Conservation (phyloP, 2,888 invertebrate species). For the Marasmarcha lunaedactyla region DNA sequence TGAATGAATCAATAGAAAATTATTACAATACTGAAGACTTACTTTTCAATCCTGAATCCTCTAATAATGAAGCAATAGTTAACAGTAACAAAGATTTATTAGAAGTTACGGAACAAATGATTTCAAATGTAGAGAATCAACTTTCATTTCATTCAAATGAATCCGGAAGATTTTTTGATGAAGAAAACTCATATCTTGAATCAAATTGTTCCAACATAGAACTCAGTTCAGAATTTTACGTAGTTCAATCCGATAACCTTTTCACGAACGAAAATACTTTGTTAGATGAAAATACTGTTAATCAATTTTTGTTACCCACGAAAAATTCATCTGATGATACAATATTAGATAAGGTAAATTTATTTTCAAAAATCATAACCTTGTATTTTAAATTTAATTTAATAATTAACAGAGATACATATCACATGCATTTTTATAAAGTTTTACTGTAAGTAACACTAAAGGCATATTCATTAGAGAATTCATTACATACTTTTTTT, state of each 20-base stretch:
- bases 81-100: constrained; percentile 22
- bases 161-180: constrained; percentile 38
- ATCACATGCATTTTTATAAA: too few species aligned
- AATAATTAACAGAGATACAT: too few species aligned
- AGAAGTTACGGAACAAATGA: constrained; percentile 25
- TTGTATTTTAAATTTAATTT: constrained; percentile 3
- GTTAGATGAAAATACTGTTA: constrained; percentile 54
- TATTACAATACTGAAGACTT: constrained; percentile 41
- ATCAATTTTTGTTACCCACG: constrained; percentile 51
- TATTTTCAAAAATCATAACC: too few species aligned
- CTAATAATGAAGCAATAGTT: constrained; percentile 3
- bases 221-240: constrained; percentile 28
- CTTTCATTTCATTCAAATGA: constrained; percentile 39
- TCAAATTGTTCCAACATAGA: constrained; percentile 7
- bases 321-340: constrained; percentile 25
- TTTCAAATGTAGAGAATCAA: constrained; percentile 32
- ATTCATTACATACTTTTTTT: too few species aligned
- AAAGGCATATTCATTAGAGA: too few species aligned
- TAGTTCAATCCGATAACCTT: constrained; percentile 38
- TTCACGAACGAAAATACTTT: constrained; percentile 47
- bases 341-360: constrained; percentile 23
- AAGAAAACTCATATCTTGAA: constrained; percentile 8
- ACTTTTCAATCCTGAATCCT: constrained; percentile 23
- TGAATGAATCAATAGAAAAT: constrained; percentile 35
- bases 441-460: too few species aligned